Conservation (phyloP, 2,113 vertebrate species). For the Pedionomus torquatus region DNA sequence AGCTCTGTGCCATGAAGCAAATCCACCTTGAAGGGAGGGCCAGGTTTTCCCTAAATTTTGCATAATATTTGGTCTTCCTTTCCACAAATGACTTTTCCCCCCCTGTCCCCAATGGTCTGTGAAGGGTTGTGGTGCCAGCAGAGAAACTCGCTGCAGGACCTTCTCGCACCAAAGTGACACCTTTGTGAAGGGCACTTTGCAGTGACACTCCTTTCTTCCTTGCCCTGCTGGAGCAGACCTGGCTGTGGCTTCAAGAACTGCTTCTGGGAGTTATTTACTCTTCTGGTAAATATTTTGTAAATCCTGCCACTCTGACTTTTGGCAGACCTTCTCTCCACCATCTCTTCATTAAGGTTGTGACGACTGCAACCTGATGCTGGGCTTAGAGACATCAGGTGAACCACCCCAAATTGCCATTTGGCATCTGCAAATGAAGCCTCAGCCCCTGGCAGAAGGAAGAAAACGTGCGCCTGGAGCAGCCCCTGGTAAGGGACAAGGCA, state of each 20-base stretch:
- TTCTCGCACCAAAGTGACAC: not conserved
- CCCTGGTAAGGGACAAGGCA: not conserved
- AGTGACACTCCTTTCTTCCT: not conserved
- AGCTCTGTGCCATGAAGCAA: rapidly evolving
- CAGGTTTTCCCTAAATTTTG: not conserved
- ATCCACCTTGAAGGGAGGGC: not conserved
- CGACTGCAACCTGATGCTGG: rapidly evolving
- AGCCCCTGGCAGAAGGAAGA: not conserved
- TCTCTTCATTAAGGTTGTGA: not conserved
- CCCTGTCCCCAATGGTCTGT: not conserved
- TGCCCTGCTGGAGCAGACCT: not conserved
- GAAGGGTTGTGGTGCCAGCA: not conserved
- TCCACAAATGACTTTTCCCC: not conserved
- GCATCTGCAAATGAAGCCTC: not conserved
- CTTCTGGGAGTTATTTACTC: not conserved
- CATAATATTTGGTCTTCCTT: not conserved
- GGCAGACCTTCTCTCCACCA: not conserved
- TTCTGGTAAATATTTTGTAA: not conserved
- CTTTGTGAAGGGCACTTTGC: not conserved
- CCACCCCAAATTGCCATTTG: not conserved
- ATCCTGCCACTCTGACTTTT: not conserved
- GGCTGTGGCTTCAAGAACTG: not conserved
- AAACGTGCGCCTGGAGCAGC: not conserved
- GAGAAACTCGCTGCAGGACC: not conserved
- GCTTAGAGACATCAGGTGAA: not conserved